Evolutionary conservation across 2,888 invertebrate genomes (phyloP).

Genomic region (Eristalis arbustorum): DNA sequence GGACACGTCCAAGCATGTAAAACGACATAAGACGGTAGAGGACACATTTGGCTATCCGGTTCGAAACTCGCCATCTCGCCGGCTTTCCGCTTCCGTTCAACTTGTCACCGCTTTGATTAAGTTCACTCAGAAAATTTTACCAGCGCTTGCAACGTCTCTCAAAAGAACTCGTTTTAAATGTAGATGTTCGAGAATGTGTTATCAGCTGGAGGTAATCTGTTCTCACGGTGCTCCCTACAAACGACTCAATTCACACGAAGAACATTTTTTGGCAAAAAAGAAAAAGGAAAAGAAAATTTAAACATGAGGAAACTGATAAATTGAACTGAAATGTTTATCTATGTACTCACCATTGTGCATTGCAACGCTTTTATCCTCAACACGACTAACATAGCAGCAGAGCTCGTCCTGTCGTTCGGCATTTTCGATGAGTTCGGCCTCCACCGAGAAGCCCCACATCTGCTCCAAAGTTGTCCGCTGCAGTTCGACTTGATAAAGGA

Average conservation of each 20-base stretch:
- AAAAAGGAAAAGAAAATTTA: not conserved
- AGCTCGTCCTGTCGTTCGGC: slow-evolving; percentile 97
- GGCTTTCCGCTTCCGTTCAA: too few species aligned
- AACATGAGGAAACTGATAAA: slow-evolving; percentile 37
- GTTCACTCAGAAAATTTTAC: too few species aligned
- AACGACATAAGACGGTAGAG: too few species aligned
- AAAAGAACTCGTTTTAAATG: not conserved
- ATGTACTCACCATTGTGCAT: slow-evolving; percentile 93
- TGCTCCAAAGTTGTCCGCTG: slow-evolving; percentile 93
- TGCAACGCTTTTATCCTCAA: slow-evolving; percentile 96
- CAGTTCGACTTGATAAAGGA: slow-evolving; percentile 97
- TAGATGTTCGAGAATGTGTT: not conserved
- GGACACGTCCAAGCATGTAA: too few species aligned
- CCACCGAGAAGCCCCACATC: slow-evolving; percentile 99
- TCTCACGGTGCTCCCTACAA: not conserved
- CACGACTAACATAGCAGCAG: slow-evolving; percentile 97
- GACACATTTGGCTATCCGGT: too few species aligned
- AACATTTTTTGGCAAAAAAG: not conserved
- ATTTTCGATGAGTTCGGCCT: slow-evolving; percentile 97
- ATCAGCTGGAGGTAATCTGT: not conserved
- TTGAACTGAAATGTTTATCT: slow-evolving; percentile 8
- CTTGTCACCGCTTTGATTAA: too few species aligned
- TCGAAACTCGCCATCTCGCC: too few species aligned
- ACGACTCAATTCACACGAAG: not conserved
- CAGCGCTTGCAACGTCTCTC: not conserved